Base-by-base conservation (phyloP, 2,888 invertebrate genomes). In the Melinopterus prodromus region DNA sequence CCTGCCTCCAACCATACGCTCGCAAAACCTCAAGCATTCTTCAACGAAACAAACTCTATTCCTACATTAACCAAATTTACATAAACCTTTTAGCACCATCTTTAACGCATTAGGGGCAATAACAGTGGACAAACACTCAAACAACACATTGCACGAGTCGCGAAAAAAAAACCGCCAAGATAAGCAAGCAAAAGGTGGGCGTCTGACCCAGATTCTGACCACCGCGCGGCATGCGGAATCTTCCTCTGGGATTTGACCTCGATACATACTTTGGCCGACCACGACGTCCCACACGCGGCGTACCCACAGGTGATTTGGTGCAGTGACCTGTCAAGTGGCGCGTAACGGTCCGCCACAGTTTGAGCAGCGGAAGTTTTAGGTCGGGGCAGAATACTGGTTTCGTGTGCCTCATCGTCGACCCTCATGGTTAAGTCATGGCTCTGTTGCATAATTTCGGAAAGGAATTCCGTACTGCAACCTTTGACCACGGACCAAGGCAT, bases 261-360 rank as follows among this genome's bases (percentile, higher is more conserved):
- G 72, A 36, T 26, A 16, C 72, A 72, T 36, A 72, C 72, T 36
- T 26, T 36, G 77, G 53, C 7, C 53, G 53, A 53, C 53, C 53
- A 53, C 9, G 7, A 0, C 53, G 53, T 7, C 53, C 35, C 9
- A 75, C 78, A 78, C 77, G 37, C n/a, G 1, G 53, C 5, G 53
- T 53, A 12, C 53, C 74, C 77, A 16, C 77, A 77, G 80, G 77
- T 80, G 80, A 80, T 80, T 80, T 80, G 80, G 77, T 77, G 77
- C 80, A 80, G 77, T 80, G 80, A 80, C 80, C 80, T 75, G 80
- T 77, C 77, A 80, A 77, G 77, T 69, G 36, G 69, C 36, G 69
- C 36, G 74, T 80, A 80, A 80, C 80, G 80, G 80, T 77, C 70
- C 71, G 80, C 77, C 80, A 80, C 80, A 80, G 77, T 80, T 80